Percentiles rank a stretch among this genome's conserved stretches.
Conservation (phyloP, 2,797 vertebrate genomes). For the Lacerta viridis region DNA sequence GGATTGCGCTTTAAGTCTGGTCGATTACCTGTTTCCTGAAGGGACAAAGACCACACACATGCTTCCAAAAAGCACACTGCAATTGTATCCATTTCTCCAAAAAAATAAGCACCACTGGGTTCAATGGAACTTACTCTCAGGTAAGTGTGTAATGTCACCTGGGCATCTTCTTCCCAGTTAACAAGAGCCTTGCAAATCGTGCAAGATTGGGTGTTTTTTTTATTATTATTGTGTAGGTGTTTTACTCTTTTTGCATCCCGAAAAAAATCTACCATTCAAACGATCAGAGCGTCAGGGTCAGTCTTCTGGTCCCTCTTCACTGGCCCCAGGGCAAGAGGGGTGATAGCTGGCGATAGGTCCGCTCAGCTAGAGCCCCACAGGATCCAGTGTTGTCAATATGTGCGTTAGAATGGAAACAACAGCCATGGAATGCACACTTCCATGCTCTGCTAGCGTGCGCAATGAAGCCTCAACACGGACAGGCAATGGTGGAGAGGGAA, state of each 20-base stretch:
- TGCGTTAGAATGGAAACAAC: too few relatives aligned
- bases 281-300: neutral
- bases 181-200: too few relatives aligned
- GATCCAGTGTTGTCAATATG: neutral
- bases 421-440: too few relatives aligned
- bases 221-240: neutral
- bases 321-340: neutral
- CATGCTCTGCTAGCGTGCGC: too few relatives aligned
- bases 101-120: neutral
- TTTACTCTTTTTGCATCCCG: neutral
- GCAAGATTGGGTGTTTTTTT: too few relatives aligned
- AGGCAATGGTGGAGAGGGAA: neutral
- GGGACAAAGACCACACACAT: neutral
- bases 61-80: neutral
- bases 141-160: too few relatives aligned
- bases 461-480: too few relatives aligned
- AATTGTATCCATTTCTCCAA: neutral
- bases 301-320: neutral
- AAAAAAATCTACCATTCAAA: neutral
- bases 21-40: neutral
- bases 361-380: too few relatives aligned
- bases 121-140: neutral
- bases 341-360: neutral
- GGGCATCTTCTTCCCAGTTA: too few relatives aligned
- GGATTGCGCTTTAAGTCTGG: neutral